Conservation (phyloP, 1,140 invertebrate species). For the Eulimnadia texana region DNA sequence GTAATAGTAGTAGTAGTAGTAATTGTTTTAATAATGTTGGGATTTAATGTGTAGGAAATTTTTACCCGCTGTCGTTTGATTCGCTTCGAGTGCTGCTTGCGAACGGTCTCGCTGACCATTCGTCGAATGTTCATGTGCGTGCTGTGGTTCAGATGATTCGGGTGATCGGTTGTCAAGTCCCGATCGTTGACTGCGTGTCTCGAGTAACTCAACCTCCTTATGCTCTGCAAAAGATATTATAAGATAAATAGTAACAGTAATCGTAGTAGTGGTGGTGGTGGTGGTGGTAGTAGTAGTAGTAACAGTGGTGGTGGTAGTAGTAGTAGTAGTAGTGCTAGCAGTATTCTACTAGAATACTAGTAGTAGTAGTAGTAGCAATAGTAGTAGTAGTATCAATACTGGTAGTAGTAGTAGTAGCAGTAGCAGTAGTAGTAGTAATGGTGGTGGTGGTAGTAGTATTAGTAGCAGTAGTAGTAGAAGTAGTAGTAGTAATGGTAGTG, state of each 20-base stretch:
- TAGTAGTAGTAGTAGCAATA: background rate
- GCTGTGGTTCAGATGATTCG: constrained; percentile 71
- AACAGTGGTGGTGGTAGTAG: background rate
- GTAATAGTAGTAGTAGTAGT: constrained; percentile 6
- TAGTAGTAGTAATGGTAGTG: background rate
- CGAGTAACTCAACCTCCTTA: constrained; percentile 70
- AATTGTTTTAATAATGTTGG: constrained; percentile 17
- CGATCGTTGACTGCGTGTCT: constrained; percentile 75
- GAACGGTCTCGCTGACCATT: constrained; percentile 58
- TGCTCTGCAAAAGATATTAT: constrained; percentile 12
- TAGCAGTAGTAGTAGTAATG: background rate
- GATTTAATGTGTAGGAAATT: no score
- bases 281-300: no score
- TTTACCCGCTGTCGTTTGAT: constrained; percentile 56
- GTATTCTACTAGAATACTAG: background rate
- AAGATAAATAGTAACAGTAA: constrained; percentile 11
- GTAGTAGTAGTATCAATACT: background rate
- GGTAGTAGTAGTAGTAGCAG: background rate
- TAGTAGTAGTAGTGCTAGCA: background rate
- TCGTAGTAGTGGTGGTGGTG: background rate
- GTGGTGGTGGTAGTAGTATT: no score
- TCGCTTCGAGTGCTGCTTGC: constrained; percentile 63
- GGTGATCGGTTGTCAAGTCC: constrained; percentile 50
- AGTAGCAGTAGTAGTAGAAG: background rate
- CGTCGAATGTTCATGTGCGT: constrained; percentile 80